phyloP scores from a whole-genome alignment of 2,888 invertebrate genomes.

The Hypsopygia costalis region DNA sequence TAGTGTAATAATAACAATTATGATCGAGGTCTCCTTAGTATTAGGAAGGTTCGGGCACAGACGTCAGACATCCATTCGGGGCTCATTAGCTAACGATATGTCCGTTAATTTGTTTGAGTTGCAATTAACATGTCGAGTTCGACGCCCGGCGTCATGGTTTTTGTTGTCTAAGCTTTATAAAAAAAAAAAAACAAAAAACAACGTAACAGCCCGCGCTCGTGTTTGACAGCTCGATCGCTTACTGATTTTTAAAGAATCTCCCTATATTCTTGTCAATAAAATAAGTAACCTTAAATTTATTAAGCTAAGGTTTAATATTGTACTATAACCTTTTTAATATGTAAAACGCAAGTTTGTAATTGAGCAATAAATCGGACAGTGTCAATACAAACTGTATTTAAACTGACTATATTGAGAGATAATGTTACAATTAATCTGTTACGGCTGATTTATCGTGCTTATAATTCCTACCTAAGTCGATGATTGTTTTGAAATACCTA shows the following conservation, averaged over 20 bases:
- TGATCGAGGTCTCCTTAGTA: conserved; percentile 3
- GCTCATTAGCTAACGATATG: conserved; percentile 67
- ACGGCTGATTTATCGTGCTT: conserved; percentile 3
- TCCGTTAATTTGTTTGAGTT: conserved; percentile 72
- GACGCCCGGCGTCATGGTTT: conserved; percentile 44
- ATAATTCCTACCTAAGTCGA: background rate
- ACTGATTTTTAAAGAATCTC: conserved; percentile 19
- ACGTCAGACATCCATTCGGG: conserved; percentile 33
- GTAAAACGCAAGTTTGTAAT: conserved; percentile 24
- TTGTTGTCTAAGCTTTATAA: conserved; percentile 34
- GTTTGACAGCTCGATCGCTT: conserved; percentile 37
- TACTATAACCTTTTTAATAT: background rate
- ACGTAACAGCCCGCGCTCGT: conserved; percentile 24
- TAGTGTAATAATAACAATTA: conserved; percentile 4
- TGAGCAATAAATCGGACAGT: conserved; percentile 33
- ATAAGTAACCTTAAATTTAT: background rate
- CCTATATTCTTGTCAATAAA: background rate
- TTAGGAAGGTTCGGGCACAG: conserved; percentile 1
- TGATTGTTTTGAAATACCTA: too few species aligned
- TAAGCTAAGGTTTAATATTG: background rate
- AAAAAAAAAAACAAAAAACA: conserved; percentile 28
- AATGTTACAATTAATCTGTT: conserved; percentile 14
- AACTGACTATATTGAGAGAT: conserved; percentile 4
- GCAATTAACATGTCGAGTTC: conserved; percentile 70
- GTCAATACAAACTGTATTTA: conserved; percentile 33